Evolutionary conservation across 2,113 vertebrate genomes (phyloP), one percentile per base, ranked within the genome.

Genomic region (Oncorhynchus kisutch): DNA sequence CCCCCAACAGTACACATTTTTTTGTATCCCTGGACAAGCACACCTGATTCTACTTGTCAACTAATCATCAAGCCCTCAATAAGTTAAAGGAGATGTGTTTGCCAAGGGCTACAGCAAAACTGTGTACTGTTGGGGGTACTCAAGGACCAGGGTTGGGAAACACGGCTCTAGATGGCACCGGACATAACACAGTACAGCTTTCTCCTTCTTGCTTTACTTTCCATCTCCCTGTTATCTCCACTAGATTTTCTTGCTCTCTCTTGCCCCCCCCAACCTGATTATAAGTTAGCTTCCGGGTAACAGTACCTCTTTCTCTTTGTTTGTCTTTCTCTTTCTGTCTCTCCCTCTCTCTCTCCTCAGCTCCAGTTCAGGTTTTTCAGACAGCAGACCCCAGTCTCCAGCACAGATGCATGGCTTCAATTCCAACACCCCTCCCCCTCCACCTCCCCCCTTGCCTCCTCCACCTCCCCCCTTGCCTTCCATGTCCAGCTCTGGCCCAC

Each of bases 301-400:
- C 13, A 54, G 49, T 14, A 45, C 8, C 39, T 45, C 39, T 45
- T 11, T 45, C 39, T 45, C 39, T 45, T 11, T 45, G 8, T 45
- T 11, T 45, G 8, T 45, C 39, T 45, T 8, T 45, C 25, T 72
- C 1, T 73, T 13, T 67, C 24, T 57, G 24, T 65, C 48, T 74
- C 71, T 45, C 14, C 74, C 34, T 39, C 7, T 9, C 39, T 45
- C 39, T 79, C 24, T 60, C 8, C 91, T 81, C 92, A 99, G 97
- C 88, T 97, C 96, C 85, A 89, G 96, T 87, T 93, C 97, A 71
- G 94, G 95, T 87, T 95, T 97, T 89, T 94, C 95, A 86, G 97
- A 99, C 94, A 97, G 96, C 89, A 93, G 96, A 82, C 95, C 95
- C 78, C 96, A 97, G 83, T 99, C 97, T 81, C 97, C 97, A 62